Percentiles rank a stretch among this genome's conserved stretches.
Conservation (phyloP, 2,797 vertebrate species). For the Propithecus deckenii region DNA sequence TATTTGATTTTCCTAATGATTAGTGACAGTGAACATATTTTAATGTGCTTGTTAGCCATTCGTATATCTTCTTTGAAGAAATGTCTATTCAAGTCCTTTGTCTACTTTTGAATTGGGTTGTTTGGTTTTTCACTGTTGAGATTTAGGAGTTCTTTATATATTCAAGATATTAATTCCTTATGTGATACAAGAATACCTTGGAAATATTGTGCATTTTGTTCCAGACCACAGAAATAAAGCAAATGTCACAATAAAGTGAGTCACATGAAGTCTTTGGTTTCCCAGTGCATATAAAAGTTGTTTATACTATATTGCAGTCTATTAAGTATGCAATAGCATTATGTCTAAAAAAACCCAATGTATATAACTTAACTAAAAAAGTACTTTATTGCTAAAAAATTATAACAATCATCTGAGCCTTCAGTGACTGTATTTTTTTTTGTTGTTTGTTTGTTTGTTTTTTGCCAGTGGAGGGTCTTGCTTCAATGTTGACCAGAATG, state of each 20-base stretch:
- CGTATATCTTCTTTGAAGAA: not conserved
- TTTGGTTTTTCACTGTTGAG: too few species aligned
- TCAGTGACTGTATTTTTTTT: not conserved
- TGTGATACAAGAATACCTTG: not conserved
- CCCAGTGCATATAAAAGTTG: too few species aligned
- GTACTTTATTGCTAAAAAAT: not conserved
- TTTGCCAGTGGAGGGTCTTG: not conserved
- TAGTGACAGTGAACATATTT: not conserved
- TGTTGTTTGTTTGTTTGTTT: not conserved
- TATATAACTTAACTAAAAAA: not conserved
- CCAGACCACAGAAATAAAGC: not conserved
- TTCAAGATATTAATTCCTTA: not conserved
- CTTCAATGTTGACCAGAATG: not conserved
- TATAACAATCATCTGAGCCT: not conserved
- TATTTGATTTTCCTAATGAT: not conserved
- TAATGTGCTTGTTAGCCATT: not conserved
- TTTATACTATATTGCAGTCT: too few species aligned
- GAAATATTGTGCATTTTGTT: not conserved
- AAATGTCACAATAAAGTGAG: not conserved
- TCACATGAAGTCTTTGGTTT: too few species aligned
- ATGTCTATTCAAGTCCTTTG: not conserved
- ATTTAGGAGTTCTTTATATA: not conserved
- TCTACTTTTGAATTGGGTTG: not conserved
- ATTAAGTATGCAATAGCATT: not conserved
- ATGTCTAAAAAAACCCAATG: not conserved